Evolutionary conservation across 2,888 invertebrate genomes (phyloP), one percentile per base, ranked within the genome.

Genomic region (Clepsis dumicolana): DNA sequence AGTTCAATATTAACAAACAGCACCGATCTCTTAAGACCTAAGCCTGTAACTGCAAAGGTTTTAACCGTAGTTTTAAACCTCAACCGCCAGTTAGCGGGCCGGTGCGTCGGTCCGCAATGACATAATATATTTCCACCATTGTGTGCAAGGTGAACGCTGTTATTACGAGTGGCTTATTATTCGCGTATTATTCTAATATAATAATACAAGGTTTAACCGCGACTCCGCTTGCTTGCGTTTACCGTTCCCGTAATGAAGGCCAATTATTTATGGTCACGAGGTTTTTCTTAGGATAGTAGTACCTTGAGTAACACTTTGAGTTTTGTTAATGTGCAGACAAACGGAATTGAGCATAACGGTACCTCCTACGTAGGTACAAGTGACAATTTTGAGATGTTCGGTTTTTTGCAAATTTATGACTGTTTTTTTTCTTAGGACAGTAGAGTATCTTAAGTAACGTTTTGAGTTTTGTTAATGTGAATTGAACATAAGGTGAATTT

Each of bases 51-150:
- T 24, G 21, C 12, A 5, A 50, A 7, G 29, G n/a, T 25, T 52
- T 52, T 25, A 25, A 25, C 52, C n/a, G 24, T 25, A n/a, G 52
- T 52, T 52, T 52, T 53, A 53, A 53, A 54, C n/a, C 29, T 65
- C 4, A 62, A 44, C 54, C 44, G 35, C 14, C 59, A 29, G 52
- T 68, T 59, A 63, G 8, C 41, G 25, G 16, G 10, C 21, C 32
- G 73, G 76, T 72, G 57, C 66, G 67, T 54, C 71, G 70, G 66
- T 64, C 75, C 75, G 71, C 80, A 82, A 83, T 86, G 86, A 87
- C 84, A 86, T 84, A 85, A 88, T 86, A 83, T 78, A 82, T 85
- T 83, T 85, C 74, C 78, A 72, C 76, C 80, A 85, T 86, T 87
- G 87, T 86, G 80, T 78, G 80, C 79, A 80, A 79, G 83, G 82